Percentiles rank a stretch among this genome's conserved stretches.
These are phyloP conservation scores for Heptranchias perlo DNA, from an alignment of 2,113 vertebrate species.

Conservation along the genomic window DNA sequence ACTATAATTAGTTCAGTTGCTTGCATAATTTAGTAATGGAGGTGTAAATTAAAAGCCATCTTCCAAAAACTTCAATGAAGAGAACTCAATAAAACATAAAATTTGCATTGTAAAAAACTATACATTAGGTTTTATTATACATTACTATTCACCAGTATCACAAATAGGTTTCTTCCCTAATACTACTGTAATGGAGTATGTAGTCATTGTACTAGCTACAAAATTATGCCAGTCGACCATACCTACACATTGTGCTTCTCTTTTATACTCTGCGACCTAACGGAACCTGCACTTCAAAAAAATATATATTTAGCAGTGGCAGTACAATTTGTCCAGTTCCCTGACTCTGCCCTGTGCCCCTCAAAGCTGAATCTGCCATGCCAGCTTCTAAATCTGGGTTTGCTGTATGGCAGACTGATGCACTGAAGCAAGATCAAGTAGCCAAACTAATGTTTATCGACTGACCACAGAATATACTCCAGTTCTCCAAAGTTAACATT, in stretches of 20 bases:
- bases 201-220: not conserved
- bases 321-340: not conserved
- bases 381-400: not conserved
- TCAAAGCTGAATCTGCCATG: not conserved
- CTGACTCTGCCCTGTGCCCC: too few relatives aligned
- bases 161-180: not conserved
- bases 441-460: not conserved
- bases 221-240: not conserved
- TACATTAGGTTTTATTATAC: not conserved
- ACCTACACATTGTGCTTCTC: not conserved
- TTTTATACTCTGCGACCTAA: not conserved
- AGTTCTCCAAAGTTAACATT: not conserved
- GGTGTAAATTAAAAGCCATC: not conserved
- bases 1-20: not conserved
- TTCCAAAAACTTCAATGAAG: not conserved
- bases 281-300: not conserved
- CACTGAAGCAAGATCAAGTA: not conserved
- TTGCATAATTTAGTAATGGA: not conserved
- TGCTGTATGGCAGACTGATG: not conserved
- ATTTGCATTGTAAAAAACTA: not conserved
- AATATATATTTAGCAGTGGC: not conserved
- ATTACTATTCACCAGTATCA: not conserved
- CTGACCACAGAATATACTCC: not conserved
- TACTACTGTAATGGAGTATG: not conserved
- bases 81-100: not conserved